A percentile compares a stretch with the other conserved stretches of the same genome.
Evolutionary conservation across 2,797 vertebrate genomes (phyloP).

Genomic region (Kryptolebias ocellatus): DNA sequence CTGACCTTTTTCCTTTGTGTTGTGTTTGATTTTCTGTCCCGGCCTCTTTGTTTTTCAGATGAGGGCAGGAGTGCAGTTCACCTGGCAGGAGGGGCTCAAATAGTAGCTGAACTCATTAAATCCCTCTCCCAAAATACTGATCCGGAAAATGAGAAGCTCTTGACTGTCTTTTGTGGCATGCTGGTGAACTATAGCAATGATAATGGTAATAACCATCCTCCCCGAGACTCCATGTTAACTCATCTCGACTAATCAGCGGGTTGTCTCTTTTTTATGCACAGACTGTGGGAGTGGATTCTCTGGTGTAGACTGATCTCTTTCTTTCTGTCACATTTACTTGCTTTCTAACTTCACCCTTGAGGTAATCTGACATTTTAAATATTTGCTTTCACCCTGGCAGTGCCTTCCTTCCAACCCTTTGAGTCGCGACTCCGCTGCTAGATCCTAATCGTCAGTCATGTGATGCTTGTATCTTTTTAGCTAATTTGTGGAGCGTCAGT

Average conservation of each 20-base stretch:
- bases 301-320: constrained; percentile 40
- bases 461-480: neutral
- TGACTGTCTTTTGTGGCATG: constrained; percentile 99
- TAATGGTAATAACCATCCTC: constrained; percentile 94
- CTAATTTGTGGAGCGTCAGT: neutral
- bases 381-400: constrained; percentile 15
- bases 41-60: constrained; percentile 99
- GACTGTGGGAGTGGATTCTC: constrained; percentile 17
- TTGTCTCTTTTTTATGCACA: constrained; percentile 45
- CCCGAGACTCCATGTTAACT: constrained; percentile 61
- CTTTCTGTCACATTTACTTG: constrained; percentile 42
- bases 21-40: constrained; percentile 88
- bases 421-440: constrained; percentile 21
- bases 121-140: constrained; percentile 96
- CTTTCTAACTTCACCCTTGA: constrained; percentile 43
- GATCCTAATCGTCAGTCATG: neutral
- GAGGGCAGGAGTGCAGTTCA: constrained; percentile 99
- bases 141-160: constrained; percentile 98
- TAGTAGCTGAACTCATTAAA: constrained; percentile 98
- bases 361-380: constrained; percentile 35
- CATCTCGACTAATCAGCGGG: constrained; percentile 65
- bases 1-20: constrained; percentile 55
- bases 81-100: constrained; percentile 97
- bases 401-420: neutral
- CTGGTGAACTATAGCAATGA: constrained; percentile 99